phyloP scores from a whole-genome alignment of 2,888 invertebrate genomes.

The Calameuta filiformis region DNA sequence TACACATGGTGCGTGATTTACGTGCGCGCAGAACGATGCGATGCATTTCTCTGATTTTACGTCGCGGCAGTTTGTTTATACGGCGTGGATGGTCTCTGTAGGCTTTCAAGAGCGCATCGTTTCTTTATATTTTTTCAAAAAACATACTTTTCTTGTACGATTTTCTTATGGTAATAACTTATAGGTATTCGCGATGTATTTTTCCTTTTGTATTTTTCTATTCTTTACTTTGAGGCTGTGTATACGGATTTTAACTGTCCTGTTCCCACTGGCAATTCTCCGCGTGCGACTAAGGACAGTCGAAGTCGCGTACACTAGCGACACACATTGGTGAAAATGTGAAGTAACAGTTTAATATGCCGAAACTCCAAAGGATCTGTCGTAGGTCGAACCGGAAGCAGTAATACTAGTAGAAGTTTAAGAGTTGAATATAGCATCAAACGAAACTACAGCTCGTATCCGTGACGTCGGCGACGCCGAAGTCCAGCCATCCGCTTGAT shows the following conservation, averaged over 20 bases:
- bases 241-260: background rate
- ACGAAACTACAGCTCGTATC: background rate
- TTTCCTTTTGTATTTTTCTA: background rate
- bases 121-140: background rate
- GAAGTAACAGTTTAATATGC: conserved; percentile 23
- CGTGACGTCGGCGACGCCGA: background rate
- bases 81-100: background rate
- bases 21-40: background rate
- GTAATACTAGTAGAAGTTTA: background rate
- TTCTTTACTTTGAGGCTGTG: background rate
- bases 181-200: background rate
- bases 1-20: background rate
- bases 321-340: no score
- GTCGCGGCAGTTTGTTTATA: background rate
- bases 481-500: background rate
- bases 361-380: conserved; percentile 5
- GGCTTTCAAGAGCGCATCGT: background rate
- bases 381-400: background rate
- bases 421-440: background rate
- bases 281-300: no score
- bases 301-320: no score
- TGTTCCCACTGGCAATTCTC: background rate
- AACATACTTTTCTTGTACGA: background rate
- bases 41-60: background rate
- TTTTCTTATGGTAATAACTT: background rate